Conservation (phyloP, 2,113 vertebrate genomes). For the Gallinago jamesoni region DNA sequence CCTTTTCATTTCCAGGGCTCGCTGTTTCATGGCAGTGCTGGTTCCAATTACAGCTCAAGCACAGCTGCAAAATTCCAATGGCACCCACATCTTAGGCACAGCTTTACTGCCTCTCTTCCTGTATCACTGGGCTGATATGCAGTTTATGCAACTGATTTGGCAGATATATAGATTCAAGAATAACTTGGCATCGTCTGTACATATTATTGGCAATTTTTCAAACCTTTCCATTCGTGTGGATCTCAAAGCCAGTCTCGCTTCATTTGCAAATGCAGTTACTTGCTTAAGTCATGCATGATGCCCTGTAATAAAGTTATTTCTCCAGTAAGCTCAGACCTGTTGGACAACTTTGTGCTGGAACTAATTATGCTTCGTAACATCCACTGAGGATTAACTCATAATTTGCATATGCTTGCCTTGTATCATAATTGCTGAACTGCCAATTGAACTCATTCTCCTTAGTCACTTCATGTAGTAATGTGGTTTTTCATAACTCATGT, state of each 20-base stretch:
- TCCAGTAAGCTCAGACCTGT: constrained; percentile 19
- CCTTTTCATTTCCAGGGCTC: background rate
- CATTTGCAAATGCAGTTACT: constrained; percentile 45
- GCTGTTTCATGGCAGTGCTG: background rate
- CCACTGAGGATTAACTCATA: background rate
- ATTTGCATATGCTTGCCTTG: constrained; percentile 24
- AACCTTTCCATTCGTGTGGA: background rate
- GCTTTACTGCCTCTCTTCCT: constrained; percentile 33
- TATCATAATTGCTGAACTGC: background rate
- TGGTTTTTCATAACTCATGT: background rate
- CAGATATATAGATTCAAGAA: constrained; percentile 5
- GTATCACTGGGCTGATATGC: background rate
- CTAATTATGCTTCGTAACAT: constrained; percentile 11
- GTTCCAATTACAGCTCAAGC: constrained; percentile 35
- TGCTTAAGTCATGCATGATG: constrained; percentile 46
- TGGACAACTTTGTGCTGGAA: constrained; percentile 37
- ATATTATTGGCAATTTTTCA: constrained; percentile 38
- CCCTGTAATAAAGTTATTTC: constrained; percentile 38
- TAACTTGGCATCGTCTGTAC: background rate
- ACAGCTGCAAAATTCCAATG: constrained; percentile 58
- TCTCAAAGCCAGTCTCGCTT: constrained; percentile 10
- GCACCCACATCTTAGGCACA: constrained; percentile 44
- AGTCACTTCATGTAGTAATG: background rate
- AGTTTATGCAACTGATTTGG: constrained; percentile 50
- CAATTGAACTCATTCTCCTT: background rate